These are phyloP conservation scores for Clitarchus hookeri DNA, from an alignment of 2,888 invertebrate genomes.

Conservation along the genomic window DNA sequence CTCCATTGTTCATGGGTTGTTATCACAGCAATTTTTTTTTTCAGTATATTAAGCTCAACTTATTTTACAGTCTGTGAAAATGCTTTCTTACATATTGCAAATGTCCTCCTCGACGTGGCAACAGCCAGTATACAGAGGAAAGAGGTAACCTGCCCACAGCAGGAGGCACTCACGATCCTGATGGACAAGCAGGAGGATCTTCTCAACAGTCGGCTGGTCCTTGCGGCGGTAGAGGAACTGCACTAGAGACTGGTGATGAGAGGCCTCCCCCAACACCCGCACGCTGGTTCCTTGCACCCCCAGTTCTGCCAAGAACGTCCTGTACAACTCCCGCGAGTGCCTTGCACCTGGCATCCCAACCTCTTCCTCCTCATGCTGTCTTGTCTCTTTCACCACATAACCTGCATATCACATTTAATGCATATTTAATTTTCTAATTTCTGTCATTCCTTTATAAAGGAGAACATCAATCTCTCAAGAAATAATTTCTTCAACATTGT, in stretches of 20 bases:
- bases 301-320: constrained; percentile 66
- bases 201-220: constrained; percentile 58
- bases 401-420: constrained; percentile 37
- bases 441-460: too few species aligned
- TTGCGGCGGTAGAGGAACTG: constrained; percentile 74
- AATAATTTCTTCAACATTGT: too few species aligned
- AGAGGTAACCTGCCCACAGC: not conserved
- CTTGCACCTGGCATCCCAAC: constrained; percentile 22
- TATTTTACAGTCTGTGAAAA: too few species aligned
- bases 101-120: too few species aligned
- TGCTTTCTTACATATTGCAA: too few species aligned
- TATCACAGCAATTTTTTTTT: too few species aligned
- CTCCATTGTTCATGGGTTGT: too few species aligned
- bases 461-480: too few species aligned
- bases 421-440: too few species aligned
- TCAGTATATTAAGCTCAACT: too few species aligned
- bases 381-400: constrained; percentile 65
- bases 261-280: constrained; percentile 56
- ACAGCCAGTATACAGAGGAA: too few species aligned
- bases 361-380: constrained; percentile 33
- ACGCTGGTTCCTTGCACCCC: not conserved
- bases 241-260: constrained; percentile 73
- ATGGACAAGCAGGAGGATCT: constrained; percentile 75
- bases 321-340: constrained; percentile 49
- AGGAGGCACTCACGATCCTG: constrained; percentile 68